Base-by-base conservation (phyloP, 2,888 invertebrate genomes). In the Torymus texanus region DNA sequence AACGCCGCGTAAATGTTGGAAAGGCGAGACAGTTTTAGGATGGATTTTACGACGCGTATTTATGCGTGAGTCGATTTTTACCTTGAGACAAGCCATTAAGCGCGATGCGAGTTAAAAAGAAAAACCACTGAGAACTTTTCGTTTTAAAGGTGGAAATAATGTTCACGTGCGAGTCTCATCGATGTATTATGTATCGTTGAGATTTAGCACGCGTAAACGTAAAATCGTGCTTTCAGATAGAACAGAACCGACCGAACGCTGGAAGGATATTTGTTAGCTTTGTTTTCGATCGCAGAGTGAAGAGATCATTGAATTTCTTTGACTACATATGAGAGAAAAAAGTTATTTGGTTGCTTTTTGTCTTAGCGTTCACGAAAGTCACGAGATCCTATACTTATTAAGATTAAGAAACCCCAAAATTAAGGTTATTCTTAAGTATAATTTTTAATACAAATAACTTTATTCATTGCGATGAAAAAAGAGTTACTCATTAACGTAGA, bases 401-500 rank as follows among this genome's bases (percentile, higher is more conserved):
- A 29, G 2, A 10, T 55, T 58, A 58, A 76, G 70, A 16, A 59
- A 72, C 11, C 62, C 59, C n/a, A 61, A 78, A 41, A 67, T 24
- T 56, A 59, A n/a, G 56, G 58, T 70, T 62, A 66, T 24, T 4
- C 53, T 71, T 65, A 56, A 68, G 56, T 73, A 67, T 67, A 73
- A 78, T 78, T 78, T 78, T 67, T 58, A 58, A 41, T 68, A 74
- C 62, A 16, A 21, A 56, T 62, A 61, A 51, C 61, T 67, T 67
- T 11, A 16, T 56, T 67, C 21, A 51, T 62, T 14, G 41, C 41
- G 41, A 41, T 8, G 41, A 41, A 41, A 8, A 41, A 50, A 18
- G 12, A 70, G 51, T 70, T 65, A 70, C 16, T 70, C 41, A 29
- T 21, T 29, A 68, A 58, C 14, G 55, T 53, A 68, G 29, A 63